Evolutionary conservation across 2,113 vertebrate genomes (phyloP).

Genomic region (Saccopteryx bilineata): DNA sequence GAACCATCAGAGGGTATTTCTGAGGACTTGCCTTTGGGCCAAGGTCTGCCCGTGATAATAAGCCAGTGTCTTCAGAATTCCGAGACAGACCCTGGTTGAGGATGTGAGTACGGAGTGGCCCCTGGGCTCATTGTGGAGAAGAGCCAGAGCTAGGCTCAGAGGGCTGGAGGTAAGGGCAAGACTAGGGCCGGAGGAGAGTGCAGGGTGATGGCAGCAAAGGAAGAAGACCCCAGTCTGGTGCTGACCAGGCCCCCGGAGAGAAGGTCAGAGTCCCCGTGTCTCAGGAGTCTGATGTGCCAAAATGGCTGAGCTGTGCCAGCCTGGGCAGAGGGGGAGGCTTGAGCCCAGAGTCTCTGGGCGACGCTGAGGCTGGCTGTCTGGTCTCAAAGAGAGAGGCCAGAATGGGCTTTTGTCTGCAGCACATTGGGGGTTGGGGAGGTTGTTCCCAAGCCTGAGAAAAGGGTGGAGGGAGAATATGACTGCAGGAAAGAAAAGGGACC

Average conservation of each 20-base stretch:
- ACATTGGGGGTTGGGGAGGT: background rate
- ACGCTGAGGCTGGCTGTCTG: background rate
- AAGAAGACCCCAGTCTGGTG: background rate
- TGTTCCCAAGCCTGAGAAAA: slow-evolving; percentile 42
- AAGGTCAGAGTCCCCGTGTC: background rate
- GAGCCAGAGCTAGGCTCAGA: background rate
- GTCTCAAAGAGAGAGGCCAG: slow-evolving; percentile 67
- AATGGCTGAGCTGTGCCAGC: background rate
- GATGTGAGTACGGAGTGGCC: background rate
- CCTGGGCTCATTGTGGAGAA: background rate
- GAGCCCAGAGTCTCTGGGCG: slow-evolving; percentile 65
- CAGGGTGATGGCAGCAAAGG: background rate
- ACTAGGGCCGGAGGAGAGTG: background rate
- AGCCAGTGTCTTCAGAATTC: background rate
- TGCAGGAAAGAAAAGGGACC: background rate
- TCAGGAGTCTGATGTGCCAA: no score
- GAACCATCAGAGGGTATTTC: background rate
- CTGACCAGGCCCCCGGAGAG: background rate
- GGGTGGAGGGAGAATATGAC: background rate
- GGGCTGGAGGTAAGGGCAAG: background rate
- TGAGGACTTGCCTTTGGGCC: background rate
- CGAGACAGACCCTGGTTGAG: background rate
- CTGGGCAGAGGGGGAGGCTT: background rate
- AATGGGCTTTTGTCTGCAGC: slow-evolving; percentile 75
- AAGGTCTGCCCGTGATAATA: background rate